phyloP scores from a whole-genome alignment of 2,888 invertebrate genomes.

The Sisyra terminalis region DNA sequence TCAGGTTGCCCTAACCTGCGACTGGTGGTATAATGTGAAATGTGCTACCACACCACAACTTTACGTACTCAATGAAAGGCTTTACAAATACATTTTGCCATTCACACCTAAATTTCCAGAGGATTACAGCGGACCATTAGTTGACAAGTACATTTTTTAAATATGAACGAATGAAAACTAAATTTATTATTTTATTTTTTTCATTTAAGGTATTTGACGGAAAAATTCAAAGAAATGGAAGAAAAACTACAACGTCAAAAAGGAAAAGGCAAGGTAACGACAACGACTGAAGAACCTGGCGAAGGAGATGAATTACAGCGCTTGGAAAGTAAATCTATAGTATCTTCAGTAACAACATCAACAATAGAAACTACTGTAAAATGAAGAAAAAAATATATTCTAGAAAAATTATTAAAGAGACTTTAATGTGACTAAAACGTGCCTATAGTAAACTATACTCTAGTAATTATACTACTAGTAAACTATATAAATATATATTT shows the following conservation, averaged over 20 bases:
- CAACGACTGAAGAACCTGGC: slow-evolving; percentile 18
- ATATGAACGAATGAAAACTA: not conserved
- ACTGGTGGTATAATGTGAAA: slow-evolving; percentile 88
- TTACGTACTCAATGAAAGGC: slow-evolving; percentile 73
- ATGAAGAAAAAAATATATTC: too few species aligned
- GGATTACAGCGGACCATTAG: slow-evolving; percentile 75
- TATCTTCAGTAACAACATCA: too few species aligned
- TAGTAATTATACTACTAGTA: too few species aligned
- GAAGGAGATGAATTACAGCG: slow-evolving; percentile 11
- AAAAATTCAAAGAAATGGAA: slow-evolving; percentile 78
- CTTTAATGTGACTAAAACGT: too few species aligned
- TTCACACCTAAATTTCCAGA: slow-evolving; percentile 79
- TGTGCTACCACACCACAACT: slow-evolving; percentile 69
- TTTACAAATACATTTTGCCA: slow-evolving; percentile 77
- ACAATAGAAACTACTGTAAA: too few species aligned
- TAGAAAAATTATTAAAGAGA: too few species aligned
- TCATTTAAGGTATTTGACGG: slow-evolving; percentile 54
- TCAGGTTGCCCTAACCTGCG: slow-evolving; percentile 74
- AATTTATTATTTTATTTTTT: slow-evolving; percentile 7
- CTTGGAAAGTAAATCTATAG: too few species aligned
- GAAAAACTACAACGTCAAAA: slow-evolving; percentile 57
- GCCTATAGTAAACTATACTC: too few species aligned
- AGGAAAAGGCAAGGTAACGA: slow-evolving; percentile 25
- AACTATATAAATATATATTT: too few species aligned
- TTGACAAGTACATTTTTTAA: slow-evolving; percentile 50